Conservation (phyloP, 23 tunicate genomes). For the Botrylloides violaceus region DNA sequence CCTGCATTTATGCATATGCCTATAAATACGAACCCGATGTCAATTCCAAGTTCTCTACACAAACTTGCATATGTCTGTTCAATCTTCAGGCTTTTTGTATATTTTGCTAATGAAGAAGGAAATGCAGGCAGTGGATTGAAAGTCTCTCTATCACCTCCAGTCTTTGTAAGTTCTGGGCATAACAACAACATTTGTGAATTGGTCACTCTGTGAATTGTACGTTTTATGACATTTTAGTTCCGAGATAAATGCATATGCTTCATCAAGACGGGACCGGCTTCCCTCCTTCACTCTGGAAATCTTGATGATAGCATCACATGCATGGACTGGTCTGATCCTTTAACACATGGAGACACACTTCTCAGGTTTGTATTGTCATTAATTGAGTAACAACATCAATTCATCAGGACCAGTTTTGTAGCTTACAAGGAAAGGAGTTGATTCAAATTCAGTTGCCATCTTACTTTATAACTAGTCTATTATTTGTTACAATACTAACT, state of each 20-base stretch:
- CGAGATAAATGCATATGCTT: conserved; percentile 76
- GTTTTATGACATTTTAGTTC: conserved; percentile 19
- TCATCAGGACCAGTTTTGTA: neutral
- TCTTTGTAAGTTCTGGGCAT: conserved; percentile 1
- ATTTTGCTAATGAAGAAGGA: conserved; percentile 22
- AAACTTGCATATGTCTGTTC: too few species aligned
- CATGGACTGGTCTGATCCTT: conserved; percentile 66
- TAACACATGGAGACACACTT: conserved; percentile 57
- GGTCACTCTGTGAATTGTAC: neutral
- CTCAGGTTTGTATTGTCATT: conserved; percentile 56
- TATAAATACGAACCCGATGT: too few species aligned
- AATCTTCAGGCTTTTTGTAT: conserved; percentile 14
- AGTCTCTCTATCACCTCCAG: conserved; percentile 20
- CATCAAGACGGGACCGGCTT: conserved; percentile 80
- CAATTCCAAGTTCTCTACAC: too few species aligned
- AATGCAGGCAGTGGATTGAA: neutral
- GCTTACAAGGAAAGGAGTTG: too few species aligned
- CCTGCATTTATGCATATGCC: too few species aligned
- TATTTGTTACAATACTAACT: too few species aligned
- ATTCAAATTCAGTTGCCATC: too few species aligned
- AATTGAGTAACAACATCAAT: neutral
- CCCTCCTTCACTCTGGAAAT: conserved; percentile 81
- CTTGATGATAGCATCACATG: conserved; percentile 83
- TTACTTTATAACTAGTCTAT: too few species aligned
- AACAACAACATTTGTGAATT: neutral